A percentile compares a stretch with the other conserved stretches of the same genome.
Conservation (phyloP, 92 coral and sea anemone species). For the Metridium senile region DNA sequence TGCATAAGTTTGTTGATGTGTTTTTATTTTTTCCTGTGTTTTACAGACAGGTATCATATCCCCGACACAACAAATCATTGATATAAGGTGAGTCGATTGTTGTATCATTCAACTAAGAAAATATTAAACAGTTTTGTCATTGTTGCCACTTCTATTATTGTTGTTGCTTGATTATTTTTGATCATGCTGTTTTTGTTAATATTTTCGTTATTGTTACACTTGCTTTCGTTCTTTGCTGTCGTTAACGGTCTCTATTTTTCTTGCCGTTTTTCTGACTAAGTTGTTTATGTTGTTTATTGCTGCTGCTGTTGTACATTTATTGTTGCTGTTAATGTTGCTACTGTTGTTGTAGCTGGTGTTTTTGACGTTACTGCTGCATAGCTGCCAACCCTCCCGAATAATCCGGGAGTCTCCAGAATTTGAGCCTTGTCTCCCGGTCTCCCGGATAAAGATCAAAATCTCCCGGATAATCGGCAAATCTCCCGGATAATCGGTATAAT, state of each 20-base stretch:
- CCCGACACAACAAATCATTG: slow-evolving; percentile 87
- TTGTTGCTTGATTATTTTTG: slow-evolving; percentile 1
- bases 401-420: no score
- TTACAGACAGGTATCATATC: slow-evolving; percentile 83
- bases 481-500: no score
- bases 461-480: no score
- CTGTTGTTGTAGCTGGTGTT: slow-evolving; percentile 1
- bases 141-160: background rate
- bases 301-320: background rate
- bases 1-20: no score
- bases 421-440: no score
- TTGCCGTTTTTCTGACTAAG: background rate
- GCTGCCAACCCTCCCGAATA: no score
- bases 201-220: background rate
- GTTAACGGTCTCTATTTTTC: background rate
- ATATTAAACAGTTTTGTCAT: no score
- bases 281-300: slow-evolving; percentile 9
- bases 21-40: no score
- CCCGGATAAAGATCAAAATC: no score
- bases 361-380: no score
- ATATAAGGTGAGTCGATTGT: slow-evolving; percentile 61
- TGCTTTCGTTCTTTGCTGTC: background rate
- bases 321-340: background rate
- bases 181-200: slow-evolving; percentile 1
- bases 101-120: background rate